phyloP scores from a whole-genome alignment of 92 coral and sea anemone species.

The Palythoa grandiflora region DNA sequence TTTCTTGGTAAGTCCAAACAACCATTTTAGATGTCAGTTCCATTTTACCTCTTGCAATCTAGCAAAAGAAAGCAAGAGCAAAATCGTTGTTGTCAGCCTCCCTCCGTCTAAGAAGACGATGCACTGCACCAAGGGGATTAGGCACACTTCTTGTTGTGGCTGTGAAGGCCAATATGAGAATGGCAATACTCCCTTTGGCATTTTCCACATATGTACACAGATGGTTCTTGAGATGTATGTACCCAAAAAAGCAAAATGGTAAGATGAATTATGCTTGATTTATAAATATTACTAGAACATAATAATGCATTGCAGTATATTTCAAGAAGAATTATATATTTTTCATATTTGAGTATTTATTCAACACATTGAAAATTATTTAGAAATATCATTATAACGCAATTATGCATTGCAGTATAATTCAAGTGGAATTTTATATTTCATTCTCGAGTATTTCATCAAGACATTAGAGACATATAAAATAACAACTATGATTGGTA shows the following conservation, averaged over 20 bases:
- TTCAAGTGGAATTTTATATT: slow-evolving; percentile 21
- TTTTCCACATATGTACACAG: too few relatives aligned
- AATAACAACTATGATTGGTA: too few relatives aligned
- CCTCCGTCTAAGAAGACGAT: too few relatives aligned
- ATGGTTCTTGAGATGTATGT: too few relatives aligned
- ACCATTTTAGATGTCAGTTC: slow-evolving; percentile 18
- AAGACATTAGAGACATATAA: too few relatives aligned
- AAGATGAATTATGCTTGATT: neutral
- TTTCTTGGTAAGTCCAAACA: slow-evolving; percentile 20
- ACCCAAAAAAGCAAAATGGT: neutral
- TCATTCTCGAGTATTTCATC: neutral
- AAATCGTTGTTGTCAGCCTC: too few relatives aligned
- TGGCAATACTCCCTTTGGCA: too few relatives aligned
- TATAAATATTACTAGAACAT: neutral
- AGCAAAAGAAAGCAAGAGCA: neutral
- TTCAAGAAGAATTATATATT: slow-evolving; percentile 7
- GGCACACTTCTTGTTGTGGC: too few relatives aligned
- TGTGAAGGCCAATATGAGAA: too few relatives aligned
- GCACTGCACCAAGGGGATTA: too few relatives aligned
- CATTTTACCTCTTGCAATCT: slow-evolving; percentile 17
- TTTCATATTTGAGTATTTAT: neutral
- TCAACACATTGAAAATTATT: slow-evolving; percentile 13
- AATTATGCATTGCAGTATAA: slow-evolving; percentile 14
- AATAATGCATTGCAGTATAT: slow-evolving; percentile 4
- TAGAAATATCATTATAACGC: slow-evolving; percentile 15